A percentile compares a stretch with the other conserved stretches of the same genome.
Evolutionary conservation across 2,113 vertebrate species (phyloP).

Genomic region (Serinus canaria): DNA sequence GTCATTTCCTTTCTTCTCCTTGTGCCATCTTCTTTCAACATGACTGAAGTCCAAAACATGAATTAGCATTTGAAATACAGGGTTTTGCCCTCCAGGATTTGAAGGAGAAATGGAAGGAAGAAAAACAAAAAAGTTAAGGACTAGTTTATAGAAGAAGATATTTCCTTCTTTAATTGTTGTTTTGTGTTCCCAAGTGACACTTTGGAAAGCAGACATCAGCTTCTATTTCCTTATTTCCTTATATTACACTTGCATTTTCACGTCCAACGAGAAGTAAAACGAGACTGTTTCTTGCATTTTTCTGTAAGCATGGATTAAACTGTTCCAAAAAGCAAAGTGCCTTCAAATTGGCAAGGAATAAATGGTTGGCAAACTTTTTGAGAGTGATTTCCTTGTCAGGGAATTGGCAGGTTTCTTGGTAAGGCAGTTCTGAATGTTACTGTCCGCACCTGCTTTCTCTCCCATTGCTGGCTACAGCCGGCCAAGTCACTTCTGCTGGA

Average conservation of each 20-base stretch:
- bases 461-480: neutral
- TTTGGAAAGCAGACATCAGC: neutral
- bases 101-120: neutral
- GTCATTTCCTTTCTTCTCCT: neutral
- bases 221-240: neutral
- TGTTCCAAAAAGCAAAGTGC: neutral
- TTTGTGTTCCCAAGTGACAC: neutral
- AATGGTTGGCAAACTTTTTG: slow-evolving; percentile 23
- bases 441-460: neutral
- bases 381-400: neutral
- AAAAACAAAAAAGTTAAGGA: neutral
- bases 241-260: neutral
- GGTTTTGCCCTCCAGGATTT: neutral
- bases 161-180: neutral
- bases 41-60: neutral
- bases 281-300: neutral
- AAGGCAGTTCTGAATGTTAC: neutral
- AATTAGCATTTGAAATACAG: slow-evolving; percentile 35
- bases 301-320: neutral
- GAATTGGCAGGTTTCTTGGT: slow-evolving; percentile 17
- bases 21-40: neutral
- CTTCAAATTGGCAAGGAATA: slow-evolving; percentile 28
- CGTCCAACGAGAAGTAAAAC: slow-evolving; percentile 6
- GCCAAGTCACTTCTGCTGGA: neutral
- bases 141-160: neutral